phyloP scores from a whole-genome alignment of 2,797 vertebrate genomes.

The Glossophaga mutica region DNA sequence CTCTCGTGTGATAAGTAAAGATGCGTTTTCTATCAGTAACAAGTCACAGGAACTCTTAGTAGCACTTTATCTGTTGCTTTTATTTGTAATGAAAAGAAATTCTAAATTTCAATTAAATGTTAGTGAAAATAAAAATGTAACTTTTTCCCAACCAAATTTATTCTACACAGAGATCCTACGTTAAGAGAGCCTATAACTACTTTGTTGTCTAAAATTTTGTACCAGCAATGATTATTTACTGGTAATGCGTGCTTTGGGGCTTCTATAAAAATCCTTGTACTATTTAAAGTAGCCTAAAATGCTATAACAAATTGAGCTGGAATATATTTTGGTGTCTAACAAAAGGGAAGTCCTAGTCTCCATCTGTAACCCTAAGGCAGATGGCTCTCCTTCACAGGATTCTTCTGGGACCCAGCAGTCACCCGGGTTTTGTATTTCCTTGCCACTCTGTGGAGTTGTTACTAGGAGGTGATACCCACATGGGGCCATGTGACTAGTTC shows the following conservation, averaged over 20 bases:
- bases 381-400: not conserved
- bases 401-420: not conserved
- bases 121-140: conserved; percentile 3
- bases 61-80: not conserved
- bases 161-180: not conserved
- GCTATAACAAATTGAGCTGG: not conserved
- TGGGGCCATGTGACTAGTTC: not conserved
- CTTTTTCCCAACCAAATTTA: conserved; percentile 9
- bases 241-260: not conserved
- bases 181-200: not conserved
- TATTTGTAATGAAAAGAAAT: not conserved
- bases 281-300: not conserved
- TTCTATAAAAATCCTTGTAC: not conserved
- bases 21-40: not conserved
- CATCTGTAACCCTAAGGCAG: not conserved
- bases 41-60: not conserved
- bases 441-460: not conserved
- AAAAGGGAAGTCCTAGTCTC: not conserved
- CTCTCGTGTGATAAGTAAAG: not conserved
- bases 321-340: not conserved
- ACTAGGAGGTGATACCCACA: not conserved
- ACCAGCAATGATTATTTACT: not conserved
- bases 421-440: not conserved
- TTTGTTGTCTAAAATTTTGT: not conserved
- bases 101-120: not conserved